Conservation (phyloP, 1,140 invertebrate genomes). For the Zaprionus africanus region DNA sequence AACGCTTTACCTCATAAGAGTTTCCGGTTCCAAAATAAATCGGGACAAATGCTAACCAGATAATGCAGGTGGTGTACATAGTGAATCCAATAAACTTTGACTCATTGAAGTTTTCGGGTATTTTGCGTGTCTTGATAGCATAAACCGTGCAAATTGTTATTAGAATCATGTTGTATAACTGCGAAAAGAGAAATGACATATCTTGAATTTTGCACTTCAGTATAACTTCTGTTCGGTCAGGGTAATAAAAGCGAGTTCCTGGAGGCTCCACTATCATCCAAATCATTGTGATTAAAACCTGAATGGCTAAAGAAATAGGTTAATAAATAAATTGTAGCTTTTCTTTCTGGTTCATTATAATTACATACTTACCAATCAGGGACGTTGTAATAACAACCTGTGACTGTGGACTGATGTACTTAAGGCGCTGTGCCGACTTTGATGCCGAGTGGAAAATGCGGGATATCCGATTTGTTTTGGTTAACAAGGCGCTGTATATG, state of each 20-base stretch:
- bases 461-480: conserved; percentile 94
- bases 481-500: conserved; percentile 93
- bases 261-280: conserved; percentile 90
- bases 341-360: background rate
- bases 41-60: conserved; percentile 95
- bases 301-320: conserved; percentile 85
- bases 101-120: conserved; percentile 96
- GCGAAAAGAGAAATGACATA: conserved; percentile 89
- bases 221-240: conserved; percentile 85
- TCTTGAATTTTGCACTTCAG: conserved; percentile 90
- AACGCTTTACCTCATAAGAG: conserved; percentile 82
- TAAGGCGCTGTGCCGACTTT: conserved; percentile 92
- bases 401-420: conserved; percentile 85
- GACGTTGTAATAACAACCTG: conserved; percentile 90
- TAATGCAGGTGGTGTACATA: conserved; percentile 95
- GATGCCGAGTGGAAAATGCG: conserved; percentile 93
- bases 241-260: conserved; percentile 87
- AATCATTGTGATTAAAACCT: conserved; percentile 88
- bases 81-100: conserved; percentile 93
- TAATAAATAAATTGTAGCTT: background rate
- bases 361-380: conserved; percentile 80
- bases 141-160: conserved; percentile 93
- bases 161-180: conserved; percentile 92
- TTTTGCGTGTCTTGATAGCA: conserved; percentile 93
- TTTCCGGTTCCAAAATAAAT: conserved; percentile 92